Base-by-base conservation (phyloP, 2,888 invertebrate species). In the Drosophila incognita region DNA sequence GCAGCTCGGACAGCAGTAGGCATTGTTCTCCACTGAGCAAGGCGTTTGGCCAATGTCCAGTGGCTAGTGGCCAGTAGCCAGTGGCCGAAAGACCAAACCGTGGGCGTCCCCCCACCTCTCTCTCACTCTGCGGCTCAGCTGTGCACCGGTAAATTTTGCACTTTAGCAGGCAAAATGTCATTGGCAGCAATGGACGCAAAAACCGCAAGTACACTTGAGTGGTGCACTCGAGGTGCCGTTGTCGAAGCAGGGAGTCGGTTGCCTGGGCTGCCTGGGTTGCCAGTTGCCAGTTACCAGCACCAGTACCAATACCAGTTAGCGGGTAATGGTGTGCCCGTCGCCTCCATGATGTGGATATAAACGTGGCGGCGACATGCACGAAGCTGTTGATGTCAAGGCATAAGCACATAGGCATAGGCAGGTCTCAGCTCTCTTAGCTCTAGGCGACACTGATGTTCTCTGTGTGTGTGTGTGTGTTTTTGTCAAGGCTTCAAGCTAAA, bases 151-250 rank as follows among this genome's bases (percentile, higher is more conserved):
- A 89, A 89, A 91, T 92, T 92, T 92, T 91, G 91, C 91, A 91
- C 91, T 91, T 90, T 91, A 91, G 91, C 91, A 83, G 83, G 91
- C 80, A 82, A 92, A 92, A 87, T 92, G 91, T 92, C 92, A 91
- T 91, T 91, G 92, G 90, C 91, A 91, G 92, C 82, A 86, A 77
- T 88, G 85, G 88, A 89, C 90, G 90, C 90, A 90, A 91, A 90
- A 87, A 91, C 87, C 87, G 87, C 87, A 87, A 87, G 87, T 91
- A 91, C 90, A 90, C 87, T 91, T 87, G 87, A 87, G 90, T 90
- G 91, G 83, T 76, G 86, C 90, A 90, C 88, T 90, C 88, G 90
- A 89, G 90, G 89, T 90, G 85, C 90, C 79, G 89, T 89, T 84
- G 89, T 86, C 60, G 76, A 60, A 29, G 79, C 49, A 38, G 36